A percentile compares a stretch with the other conserved stretches of the same genome.
These are phyloP conservation scores for Ciconia nigra DNA, from an alignment of 2,797 vertebrate species.

Conservation along the genomic window DNA sequence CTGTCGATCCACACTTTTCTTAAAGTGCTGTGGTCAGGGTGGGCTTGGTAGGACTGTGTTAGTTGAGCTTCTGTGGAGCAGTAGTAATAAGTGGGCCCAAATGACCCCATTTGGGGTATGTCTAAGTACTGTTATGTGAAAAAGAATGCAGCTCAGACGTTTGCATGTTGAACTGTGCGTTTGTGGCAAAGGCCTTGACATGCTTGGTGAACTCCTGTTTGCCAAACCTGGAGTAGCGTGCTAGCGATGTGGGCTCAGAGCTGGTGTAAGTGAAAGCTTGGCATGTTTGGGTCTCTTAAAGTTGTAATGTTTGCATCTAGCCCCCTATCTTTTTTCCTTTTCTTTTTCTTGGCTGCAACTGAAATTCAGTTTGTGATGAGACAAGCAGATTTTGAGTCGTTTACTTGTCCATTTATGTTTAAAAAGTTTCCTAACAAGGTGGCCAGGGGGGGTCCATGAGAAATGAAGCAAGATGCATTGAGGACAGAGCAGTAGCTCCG, in stretches of 20 bases:
- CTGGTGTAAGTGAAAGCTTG: background rate
- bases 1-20: background rate
- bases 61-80: background rate
- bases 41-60: background rate
- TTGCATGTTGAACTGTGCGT: background rate
- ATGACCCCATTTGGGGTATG: background rate
- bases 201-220: background rate
- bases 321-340: background rate
- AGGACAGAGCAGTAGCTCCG: background rate
- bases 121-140: background rate
- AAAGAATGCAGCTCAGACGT: background rate
- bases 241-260: accelerated
- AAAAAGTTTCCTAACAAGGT: background rate
- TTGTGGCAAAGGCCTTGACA: background rate
- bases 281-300: background rate
- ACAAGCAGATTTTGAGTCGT: background rate
- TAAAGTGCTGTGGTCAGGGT: accelerated
- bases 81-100: background rate
- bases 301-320: background rate
- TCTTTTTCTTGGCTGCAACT: background rate
- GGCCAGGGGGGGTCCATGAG: background rate
- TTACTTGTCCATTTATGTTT: background rate
- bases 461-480: background rate
- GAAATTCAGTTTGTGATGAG: background rate
- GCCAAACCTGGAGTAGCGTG: background rate